These are phyloP conservation scores for Harpalus rubripes DNA, from an alignment of 2,888 invertebrate species.

Conservation along the genomic window DNA sequence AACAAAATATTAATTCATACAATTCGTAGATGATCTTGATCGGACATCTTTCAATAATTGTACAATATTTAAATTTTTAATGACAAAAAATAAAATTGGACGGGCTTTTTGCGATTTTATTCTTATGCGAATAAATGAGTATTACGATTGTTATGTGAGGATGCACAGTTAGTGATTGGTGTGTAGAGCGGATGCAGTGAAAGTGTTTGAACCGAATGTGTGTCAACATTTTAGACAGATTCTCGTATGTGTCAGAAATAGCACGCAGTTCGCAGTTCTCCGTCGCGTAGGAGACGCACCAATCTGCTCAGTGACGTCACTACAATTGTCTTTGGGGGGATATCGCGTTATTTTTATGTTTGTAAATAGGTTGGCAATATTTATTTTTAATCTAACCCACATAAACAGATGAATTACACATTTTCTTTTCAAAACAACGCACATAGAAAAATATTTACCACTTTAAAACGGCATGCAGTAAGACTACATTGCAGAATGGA, in stretches of 20 bases:
- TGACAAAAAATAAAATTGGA: too few relatives aligned
- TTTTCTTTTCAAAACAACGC: background rate
- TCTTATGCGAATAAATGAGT: background rate
- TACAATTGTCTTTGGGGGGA: constrained; percentile 3
- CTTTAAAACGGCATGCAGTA: too few relatives aligned
- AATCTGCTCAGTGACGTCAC: background rate
- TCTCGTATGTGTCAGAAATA: constrained; percentile 15
- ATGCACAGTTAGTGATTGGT: background rate
- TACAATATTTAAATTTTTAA: too few relatives aligned
- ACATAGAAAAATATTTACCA: too few relatives aligned
- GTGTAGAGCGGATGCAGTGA: constrained; percentile 16
- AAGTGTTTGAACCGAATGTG: constrained; percentile 48
- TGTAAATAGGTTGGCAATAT: constrained; percentile 35
- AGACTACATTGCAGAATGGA: too few relatives aligned
- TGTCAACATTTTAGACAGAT: constrained; percentile 47
- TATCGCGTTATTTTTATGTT: constrained; percentile 22
- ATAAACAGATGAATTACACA: constrained; percentile 7
- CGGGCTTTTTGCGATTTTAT: too few relatives aligned
- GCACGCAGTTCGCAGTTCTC: background rate
- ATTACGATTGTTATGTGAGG: background rate
- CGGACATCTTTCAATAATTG: too few relatives aligned
- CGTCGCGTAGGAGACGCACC: constrained; percentile 20
- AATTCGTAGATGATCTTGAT: too few relatives aligned
- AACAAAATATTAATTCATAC: too few relatives aligned
- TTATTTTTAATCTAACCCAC: constrained; percentile 15